phyloP scores from a whole-genome alignment of 2,797 vertebrate species.

The Pseudotriccus pelzelni region DNA sequence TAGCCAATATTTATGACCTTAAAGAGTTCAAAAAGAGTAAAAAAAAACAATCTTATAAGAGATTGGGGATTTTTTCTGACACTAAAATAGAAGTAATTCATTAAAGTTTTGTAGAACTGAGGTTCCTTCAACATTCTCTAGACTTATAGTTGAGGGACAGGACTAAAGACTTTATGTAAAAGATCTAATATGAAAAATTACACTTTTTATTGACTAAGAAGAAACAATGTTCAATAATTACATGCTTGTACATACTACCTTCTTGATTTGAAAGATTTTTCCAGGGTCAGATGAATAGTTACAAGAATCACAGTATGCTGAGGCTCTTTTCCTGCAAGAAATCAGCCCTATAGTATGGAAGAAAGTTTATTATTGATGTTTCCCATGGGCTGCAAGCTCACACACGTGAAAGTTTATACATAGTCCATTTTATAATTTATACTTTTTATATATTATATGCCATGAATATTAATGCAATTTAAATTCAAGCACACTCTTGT shows the following conservation, averaged over 20 bases:
- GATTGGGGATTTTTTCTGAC: neutral
- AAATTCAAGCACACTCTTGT: neutral
- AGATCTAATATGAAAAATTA: neutral
- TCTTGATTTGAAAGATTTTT: neutral
- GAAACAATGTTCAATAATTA: neutral
- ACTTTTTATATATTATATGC: neutral
- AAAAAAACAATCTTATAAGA: neutral
- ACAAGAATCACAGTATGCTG: neutral
- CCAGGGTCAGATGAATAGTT: neutral
- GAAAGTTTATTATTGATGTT: neutral
- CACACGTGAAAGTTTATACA: neutral
- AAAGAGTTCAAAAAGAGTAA: neutral
- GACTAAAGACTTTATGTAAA: neutral
- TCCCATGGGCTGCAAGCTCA: neutral
- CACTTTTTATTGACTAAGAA: neutral
- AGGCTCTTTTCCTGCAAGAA: neutral
- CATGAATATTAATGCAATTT: slow-evolving; percentile 3
- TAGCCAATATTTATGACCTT: neutral
- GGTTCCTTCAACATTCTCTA: neutral
- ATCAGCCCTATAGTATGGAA: neutral
- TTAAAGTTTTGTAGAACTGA: neutral
- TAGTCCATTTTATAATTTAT: neutral
- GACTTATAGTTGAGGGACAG: neutral
- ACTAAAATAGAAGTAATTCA: neutral
- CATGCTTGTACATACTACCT: neutral